Base-by-base conservation (phyloP, 2,113 vertebrate genomes). In the Chamaea fasciata region DNA sequence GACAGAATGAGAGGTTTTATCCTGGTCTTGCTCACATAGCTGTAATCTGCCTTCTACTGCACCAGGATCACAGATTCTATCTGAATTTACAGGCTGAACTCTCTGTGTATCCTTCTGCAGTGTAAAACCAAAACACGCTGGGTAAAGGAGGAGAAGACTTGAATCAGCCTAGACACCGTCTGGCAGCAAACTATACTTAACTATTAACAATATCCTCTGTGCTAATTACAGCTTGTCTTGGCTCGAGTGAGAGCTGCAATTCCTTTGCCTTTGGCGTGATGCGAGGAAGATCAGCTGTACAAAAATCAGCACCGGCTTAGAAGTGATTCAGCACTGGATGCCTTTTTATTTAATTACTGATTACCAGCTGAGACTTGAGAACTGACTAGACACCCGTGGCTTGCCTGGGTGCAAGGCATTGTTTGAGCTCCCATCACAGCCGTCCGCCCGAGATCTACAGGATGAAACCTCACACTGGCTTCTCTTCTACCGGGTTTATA, bases 161-260 rank as follows among this genome's bases (percentile, higher is more conserved):
- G 56, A 84, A 94, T 59, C 64, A 77, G 79, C 82, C 84, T 30
- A 83, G 83, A 92, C 53, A 68, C 55, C 5, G 75, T 88, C 95
- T 95, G 92, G 89, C 47, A 56, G 80, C 47, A 81, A 94, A 78
- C 64, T 78, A 84, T 56, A 92, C 80, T 83, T 91, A 95, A 91
- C 79, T 60, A 79, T 92, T 87, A 95, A 92, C 56, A 13, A 92
- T 53, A 93, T 94, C 88, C 93, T 94, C 86, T 65, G 64, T 78
- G 89, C 88, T 90, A 96, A 96, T 97, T 94, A 95, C 71, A 94
- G 4, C 93, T 89, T 90, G 82, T 31, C 82, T 95, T 83, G 82
- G 80, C 75, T 78, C 77, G 44, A 75, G 68, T 39, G 92, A 93
- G 37, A 92, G 79, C 35, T 90, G 88, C 73, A 94, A 94, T 95